Evolutionary conservation across 1,140 invertebrate species (phyloP), one percentile per base, ranked within the genome.

Genomic region (Bathynomus jamesi): DNA sequence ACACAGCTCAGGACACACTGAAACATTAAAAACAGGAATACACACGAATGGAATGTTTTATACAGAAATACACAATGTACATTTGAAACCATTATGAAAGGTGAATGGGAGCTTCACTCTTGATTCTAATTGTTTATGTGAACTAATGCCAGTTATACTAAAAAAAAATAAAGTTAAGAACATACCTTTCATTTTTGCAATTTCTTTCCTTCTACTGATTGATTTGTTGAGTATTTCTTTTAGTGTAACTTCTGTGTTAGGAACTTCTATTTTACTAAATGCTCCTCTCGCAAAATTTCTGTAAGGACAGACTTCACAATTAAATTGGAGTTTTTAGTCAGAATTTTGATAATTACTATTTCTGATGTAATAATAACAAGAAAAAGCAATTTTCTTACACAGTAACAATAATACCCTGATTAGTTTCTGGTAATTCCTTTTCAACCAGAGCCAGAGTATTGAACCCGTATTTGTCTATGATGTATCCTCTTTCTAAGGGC

Each of bases 391-490:
- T 17, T 8, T 17, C 40, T 53, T 53, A 53, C 40, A 81, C 81
- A 61, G 63, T 67, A 68, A 76, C 69, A 68, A 72, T 69, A 62
- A 74, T 66, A 25, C 69, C 69, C 29, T 73, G 67, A 28, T 69
- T 65, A 13, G 60, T 63, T 27, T 63, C 68, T 21, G 61, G 68
- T 31, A 29, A 61, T 68, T 80, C 78, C 68, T 79, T 81, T 82
- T 95, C 90, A 10, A 94, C 89, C 25, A 98, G 83, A n/a, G 93
- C 94, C 31, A 98, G 84, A 78, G 89, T 90, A 8, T 87, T 88
- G 82, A 98, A 97, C 29, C 92, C 92, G 85, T 95, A 98, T 83
- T 97, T 97, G 3, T 90, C 89, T 74, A 96, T 90, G 21, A 88
- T 88, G 83, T 98, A 95, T 78, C 87, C 87, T 11, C 88, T 86